Conservation (phyloP, 2,888 invertebrate species). For the Cacoxenus indagator region DNA sequence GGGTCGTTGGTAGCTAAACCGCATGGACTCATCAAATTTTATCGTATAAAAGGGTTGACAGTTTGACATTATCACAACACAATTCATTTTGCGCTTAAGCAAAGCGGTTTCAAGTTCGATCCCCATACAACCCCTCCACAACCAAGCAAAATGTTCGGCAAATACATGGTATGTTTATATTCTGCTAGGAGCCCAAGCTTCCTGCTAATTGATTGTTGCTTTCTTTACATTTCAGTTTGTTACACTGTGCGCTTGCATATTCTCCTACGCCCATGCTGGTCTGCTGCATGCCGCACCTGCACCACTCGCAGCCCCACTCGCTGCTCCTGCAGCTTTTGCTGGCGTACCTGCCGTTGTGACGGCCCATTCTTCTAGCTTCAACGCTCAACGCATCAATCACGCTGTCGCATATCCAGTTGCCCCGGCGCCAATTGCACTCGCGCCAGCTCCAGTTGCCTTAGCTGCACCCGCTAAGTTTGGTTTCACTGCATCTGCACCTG, state of each 20-base stretch:
- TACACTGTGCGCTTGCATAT: slow-evolving; percentile 47
- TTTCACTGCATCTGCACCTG: slow-evolving; percentile 23
- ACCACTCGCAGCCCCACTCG: slow-evolving; percentile 56
- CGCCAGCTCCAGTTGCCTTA: slow-evolving; percentile 42
- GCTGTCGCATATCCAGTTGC: slow-evolving; percentile 78
- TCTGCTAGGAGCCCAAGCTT: neutral
- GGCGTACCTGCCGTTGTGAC: slow-evolving; percentile 72
- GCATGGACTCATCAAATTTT: slow-evolving; percentile 8
- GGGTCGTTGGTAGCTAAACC: slow-evolving; percentile 29
- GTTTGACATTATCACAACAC: slow-evolving; percentile 41
- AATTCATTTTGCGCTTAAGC: slow-evolving; percentile 46
- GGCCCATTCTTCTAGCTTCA: slow-evolving; percentile 83
- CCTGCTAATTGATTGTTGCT: neutral
- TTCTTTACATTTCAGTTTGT: slow-evolving; percentile 51
- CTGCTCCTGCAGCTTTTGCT: slow-evolving; percentile 76
- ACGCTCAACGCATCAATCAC: slow-evolving; percentile 82
- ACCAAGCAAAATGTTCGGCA: slow-evolving; percentile 57
- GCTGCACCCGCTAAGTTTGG: slow-evolving; percentile 33
- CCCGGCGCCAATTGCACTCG: slow-evolving; percentile 44
- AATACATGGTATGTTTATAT: slow-evolving; percentile 59
- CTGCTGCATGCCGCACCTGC: slow-evolving; percentile 71
- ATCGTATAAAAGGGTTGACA: slow-evolving; percentile 54
- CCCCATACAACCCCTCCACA: slow-evolving; percentile 18
- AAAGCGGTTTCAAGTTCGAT: slow-evolving; percentile 30
- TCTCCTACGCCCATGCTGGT: slow-evolving; percentile 68